These are phyloP conservation scores for Pollenia labialis DNA, from an alignment of 2,888 invertebrate species.

Conservation along the genomic window DNA sequence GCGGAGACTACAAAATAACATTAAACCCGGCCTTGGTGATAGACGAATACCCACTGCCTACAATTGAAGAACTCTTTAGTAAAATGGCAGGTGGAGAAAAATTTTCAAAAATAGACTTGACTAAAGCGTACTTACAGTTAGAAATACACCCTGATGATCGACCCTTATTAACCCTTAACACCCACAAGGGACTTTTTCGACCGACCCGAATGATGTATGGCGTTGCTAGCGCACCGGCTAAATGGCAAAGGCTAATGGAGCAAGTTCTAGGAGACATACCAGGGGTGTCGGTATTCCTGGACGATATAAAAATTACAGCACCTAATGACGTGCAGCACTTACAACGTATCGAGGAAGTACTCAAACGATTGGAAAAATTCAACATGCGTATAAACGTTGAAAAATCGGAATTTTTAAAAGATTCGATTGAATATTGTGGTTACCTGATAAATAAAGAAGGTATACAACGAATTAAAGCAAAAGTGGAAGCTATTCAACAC, in stretches of 20 bases:
- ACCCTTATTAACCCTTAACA: slow-evolving; percentile 78
- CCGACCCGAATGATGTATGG: slow-evolving; percentile 79
- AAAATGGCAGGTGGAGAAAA: not conserved
- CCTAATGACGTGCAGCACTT: slow-evolving; percentile 74
- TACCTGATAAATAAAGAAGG: slow-evolving; percentile 75
- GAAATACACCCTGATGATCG: slow-evolving; percentile 77
- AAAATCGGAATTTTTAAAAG: slow-evolving; percentile 76
- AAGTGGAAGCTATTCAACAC: slow-evolving; percentile 73
- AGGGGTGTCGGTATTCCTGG: slow-evolving; percentile 76
- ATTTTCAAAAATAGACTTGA: slow-evolving; percentile 75
- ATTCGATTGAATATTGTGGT: slow-evolving; percentile 74
- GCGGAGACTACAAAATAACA: slow-evolving; percentile 14
- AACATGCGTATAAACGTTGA: slow-evolving; percentile 75
- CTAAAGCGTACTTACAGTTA: slow-evolving; percentile 79
- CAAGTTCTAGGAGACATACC: slow-evolving; percentile 74
- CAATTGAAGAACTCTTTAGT: slow-evolving; percentile 66
- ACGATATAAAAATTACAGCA: slow-evolving; percentile 70
- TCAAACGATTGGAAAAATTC: slow-evolving; percentile 72
- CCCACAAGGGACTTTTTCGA: slow-evolving; percentile 74
- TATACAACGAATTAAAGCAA: slow-evolving; percentile 76
- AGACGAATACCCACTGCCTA: slow-evolving; percentile 66
- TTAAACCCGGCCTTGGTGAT: not conserved
- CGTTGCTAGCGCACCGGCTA: slow-evolving; percentile 78
- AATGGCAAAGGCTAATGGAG: slow-evolving; percentile 78
- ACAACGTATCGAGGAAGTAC: slow-evolving; percentile 73